These are phyloP conservation scores for Axis porcinus DNA, from an alignment of 2,113 vertebrate genomes.

Conservation along the genomic window DNA sequence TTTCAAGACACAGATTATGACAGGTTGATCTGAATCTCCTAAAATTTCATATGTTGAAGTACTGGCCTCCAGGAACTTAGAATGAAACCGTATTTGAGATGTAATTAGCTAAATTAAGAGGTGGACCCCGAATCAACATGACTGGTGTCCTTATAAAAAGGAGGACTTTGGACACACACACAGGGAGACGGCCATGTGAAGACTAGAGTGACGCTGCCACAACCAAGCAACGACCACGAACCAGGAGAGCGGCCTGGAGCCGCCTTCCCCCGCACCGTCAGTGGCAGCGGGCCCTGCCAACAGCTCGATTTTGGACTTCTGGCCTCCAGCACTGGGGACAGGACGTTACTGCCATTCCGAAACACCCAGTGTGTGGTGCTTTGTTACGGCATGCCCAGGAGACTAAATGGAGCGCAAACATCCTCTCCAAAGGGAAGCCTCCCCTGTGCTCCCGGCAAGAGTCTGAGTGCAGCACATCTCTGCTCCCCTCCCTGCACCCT, in stretches of 20 bases:
- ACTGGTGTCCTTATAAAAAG: not conserved
- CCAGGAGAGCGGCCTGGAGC: not conserved
- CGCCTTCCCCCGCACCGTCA: not conserved
- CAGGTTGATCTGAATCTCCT: not conserved
- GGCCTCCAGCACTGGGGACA: not conserved
- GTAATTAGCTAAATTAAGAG: not conserved
- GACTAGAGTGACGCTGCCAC: not conserved
- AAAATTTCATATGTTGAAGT: not conserved
- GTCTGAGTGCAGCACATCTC: not conserved
- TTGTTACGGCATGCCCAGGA: not conserved
- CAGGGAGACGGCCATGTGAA: accelerated
- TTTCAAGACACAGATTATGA: not conserved
- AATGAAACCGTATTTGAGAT: not conserved
- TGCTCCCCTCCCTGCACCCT: not conserved
- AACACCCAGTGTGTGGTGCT: not conserved
- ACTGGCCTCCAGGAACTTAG: not conserved
- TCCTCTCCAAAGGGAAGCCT: not conserved
- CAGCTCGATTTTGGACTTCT: not conserved
- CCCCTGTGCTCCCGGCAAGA: not conserved
- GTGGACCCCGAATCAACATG: not conserved
- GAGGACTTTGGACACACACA: not conserved
- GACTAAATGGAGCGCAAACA: not conserved
- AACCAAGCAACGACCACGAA: not conserved
- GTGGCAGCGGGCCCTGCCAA: not conserved
- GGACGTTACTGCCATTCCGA: too few relatives aligned